Conservation (phyloP, 2,113 vertebrate genomes). For the Catagonus wagneri region DNA sequence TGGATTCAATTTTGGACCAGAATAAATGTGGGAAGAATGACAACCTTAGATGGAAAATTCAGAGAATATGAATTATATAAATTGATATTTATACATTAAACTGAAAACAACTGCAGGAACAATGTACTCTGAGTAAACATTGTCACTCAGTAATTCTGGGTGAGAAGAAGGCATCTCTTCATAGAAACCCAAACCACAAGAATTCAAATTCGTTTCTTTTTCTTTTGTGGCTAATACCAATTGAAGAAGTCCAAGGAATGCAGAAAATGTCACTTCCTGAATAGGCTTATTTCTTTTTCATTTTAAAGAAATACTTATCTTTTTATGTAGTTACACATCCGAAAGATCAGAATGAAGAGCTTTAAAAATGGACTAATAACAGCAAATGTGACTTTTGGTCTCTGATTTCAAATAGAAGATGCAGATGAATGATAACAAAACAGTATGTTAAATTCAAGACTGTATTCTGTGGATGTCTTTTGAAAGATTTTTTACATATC, state of each 20-base stretch:
- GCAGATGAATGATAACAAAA: not conserved
- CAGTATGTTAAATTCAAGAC: not conserved
- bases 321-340: not conserved
- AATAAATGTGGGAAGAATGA: conserved; percentile 21
- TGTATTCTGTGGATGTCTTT: not conserved
- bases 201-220: conserved; percentile 53
- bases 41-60: not conserved
- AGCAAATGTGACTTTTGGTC: not conserved
- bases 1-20: not conserved
- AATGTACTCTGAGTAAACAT: not conserved
- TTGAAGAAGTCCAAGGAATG: conserved; percentile 51
- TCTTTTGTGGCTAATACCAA: conserved; percentile 44
- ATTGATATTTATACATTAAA: conserved; percentile 18
- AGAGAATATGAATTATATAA: not conserved
- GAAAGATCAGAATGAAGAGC: conserved; percentile 5
- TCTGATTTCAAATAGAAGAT: not conserved
- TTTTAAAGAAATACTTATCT: conserved; percentile 35
- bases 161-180: conserved; percentile 6
- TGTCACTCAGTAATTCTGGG: not conserved
- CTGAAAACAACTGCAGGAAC: not conserved
- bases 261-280: conserved; percentile 39
- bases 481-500: not conserved
- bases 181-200: conserved; percentile 54
- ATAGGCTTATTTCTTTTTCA: conserved; percentile 41
- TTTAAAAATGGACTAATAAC: not conserved